phyloP scores from a whole-genome alignment of 1,140 invertebrate species.

The Ceratitis capitata region DNA sequence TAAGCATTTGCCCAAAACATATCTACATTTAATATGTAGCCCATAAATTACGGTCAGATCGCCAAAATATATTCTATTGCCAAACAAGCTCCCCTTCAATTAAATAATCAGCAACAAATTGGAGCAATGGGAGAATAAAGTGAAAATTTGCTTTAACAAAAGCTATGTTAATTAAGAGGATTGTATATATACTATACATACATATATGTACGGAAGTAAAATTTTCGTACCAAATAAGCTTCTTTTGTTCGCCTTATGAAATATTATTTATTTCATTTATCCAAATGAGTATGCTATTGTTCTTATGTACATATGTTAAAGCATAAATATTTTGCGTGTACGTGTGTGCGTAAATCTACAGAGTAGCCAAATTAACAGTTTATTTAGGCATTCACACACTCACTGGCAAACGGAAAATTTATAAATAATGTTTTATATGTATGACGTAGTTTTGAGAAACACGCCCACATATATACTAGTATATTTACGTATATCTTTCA shows the following conservation, averaged over 20 bases:
- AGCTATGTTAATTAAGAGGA: neutral
- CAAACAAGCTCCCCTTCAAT: neutral
- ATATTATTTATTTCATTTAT: neutral
- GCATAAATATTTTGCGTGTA: neutral
- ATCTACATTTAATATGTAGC: neutral
- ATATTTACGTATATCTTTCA: neutral
- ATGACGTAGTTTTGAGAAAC: neutral
- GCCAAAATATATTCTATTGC: constrained; percentile 7
- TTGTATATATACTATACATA: too few species aligned
- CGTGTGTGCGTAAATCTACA: neutral
- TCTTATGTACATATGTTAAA: neutral
- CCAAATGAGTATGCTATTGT: neutral
- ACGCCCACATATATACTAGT: neutral
- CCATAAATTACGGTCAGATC: neutral
- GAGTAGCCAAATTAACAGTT: neutral
- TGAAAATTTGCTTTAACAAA: neutral
- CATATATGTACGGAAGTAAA: too few species aligned
- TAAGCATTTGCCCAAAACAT: too few species aligned
- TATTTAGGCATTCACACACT: neutral
- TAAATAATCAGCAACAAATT: neutral
- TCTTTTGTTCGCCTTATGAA: neutral
- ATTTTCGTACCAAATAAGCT: too few species aligned
- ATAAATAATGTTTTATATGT: neutral
- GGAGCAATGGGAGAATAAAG: neutral
- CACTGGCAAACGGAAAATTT: neutral